Percentiles rank a stretch among this genome's conserved stretches.
Conservation (phyloP, 2,888 invertebrate species). For the Crematogaster levior region DNA sequence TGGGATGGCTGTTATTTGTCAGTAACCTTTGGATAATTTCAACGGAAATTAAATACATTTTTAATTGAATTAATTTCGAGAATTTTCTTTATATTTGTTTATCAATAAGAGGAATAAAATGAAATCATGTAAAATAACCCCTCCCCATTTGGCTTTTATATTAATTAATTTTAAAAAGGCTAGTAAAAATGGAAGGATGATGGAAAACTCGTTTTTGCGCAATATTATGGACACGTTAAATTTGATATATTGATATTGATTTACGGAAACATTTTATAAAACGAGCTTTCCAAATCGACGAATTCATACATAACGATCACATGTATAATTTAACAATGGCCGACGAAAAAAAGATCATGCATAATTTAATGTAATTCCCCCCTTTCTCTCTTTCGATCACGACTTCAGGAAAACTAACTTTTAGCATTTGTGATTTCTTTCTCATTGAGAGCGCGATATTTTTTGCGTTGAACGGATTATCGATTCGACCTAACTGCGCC, state of each 20-base stretch:
- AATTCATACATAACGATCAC: background rate
- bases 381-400: background rate
- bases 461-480: constrained; percentile 68
- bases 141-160: background rate
- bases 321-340: constrained; percentile 37
- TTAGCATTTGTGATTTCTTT: constrained; percentile 10
- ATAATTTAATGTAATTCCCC: constrained; percentile 18
- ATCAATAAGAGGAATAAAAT: background rate
- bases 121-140: background rate
- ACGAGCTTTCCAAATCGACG: background rate
- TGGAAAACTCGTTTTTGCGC: background rate
- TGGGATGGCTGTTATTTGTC: background rate
- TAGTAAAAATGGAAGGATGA: background rate
- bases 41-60: constrained; percentile 5
- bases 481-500: constrained; percentile 67
- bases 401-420: constrained; percentile 5
- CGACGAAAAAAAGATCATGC: constrained; percentile 1
- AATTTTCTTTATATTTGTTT: background rate
- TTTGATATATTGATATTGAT: background rate
- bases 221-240: background rate
- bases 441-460: constrained; percentile 19
- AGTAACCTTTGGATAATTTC: background rate
- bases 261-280: constrained; percentile 3
- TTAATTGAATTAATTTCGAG: background rate
- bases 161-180: background rate